Evolutionary conservation across 1,140 invertebrate species (phyloP), one percentile per base, ranked within the genome.

Genomic region (Cataglyphis hispanica): DNA sequence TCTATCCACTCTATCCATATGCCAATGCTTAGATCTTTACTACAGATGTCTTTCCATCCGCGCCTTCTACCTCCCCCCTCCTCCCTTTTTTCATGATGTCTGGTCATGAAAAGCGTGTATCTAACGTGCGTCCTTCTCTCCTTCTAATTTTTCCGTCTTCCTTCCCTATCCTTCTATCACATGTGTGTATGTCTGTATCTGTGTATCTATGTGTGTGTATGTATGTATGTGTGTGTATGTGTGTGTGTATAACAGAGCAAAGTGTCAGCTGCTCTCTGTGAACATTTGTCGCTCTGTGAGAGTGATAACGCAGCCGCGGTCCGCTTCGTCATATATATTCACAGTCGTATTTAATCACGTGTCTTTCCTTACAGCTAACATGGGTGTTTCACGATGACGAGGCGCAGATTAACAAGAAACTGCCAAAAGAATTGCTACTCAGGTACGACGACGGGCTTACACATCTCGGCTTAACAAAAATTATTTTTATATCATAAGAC

Each of bases 371-470:
- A 4, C 91, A 95, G 95, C 91, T 96, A 91, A 95, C 95, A 92
- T 94, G 96, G 94, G 95, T 96, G 88, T 96, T 96, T 94, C 93
- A 95, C 85, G 97, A 98, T 89, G 98, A 98, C 95, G 98, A 99
- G 93, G 97, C 97, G 86, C 96, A 97, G 94, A 99, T 99, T 92
- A 99, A 99, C 95, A 98, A 98, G 94, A 99, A 99, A 96, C 96
- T 99, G 93, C 99, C 99, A 88, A 99, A 99, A 94, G 99, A 99
- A 96, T 96, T 99, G 75, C 95, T 99, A 76, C 96, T 99, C 90
- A 96, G 98, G 97, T 97, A 94, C 34, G 8, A 63, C 75, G 81
- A 27, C 25, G 8, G n/a, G 43, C 10, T 19, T 0, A 50, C 43
- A 16, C 46, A 19, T 50, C 10, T 50, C 16, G 16, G 4, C 16